These are phyloP conservation scores for Kradibia gibbosae DNA, from an alignment of 1,140 invertebrate species.

Conservation along the genomic window DNA sequence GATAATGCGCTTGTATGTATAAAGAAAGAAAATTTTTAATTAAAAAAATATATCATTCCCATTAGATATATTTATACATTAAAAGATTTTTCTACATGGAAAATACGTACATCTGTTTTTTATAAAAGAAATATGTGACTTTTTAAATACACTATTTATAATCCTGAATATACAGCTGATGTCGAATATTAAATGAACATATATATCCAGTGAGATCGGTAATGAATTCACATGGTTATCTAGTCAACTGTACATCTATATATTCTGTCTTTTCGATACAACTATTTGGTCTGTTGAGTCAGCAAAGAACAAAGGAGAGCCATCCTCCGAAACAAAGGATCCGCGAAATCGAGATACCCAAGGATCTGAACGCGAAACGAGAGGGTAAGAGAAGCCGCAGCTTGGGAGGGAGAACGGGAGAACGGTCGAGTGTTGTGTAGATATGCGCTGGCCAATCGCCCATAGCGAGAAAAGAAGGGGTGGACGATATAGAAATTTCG, in stretches of 20 bases:
- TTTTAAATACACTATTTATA: no score
- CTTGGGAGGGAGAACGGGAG: background rate
- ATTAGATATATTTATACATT: no score
- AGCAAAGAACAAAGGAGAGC: constrained; percentile 49
- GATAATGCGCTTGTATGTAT: no score
- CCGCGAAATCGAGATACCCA: constrained; percentile 40
- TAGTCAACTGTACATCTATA: background rate
- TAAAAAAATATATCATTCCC: no score
- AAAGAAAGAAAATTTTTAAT: no score
- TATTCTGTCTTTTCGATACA: background rate
- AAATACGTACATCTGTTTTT: no score
- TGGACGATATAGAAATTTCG: constrained; percentile 52
- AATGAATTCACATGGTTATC: background rate
- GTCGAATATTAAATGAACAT: no score
- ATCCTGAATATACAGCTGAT: no score
- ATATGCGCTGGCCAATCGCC: background rate
- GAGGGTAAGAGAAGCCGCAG: background rate
- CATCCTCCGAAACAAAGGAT: constrained; percentile 49
- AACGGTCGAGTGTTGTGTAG: background rate
- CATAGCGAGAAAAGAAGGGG: background rate
- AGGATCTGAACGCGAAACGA: background rate
- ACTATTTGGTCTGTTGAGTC: constrained; percentile 14
- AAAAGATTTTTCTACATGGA: no score
- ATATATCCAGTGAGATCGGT: no score
- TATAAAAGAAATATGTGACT: no score